Conservation (phyloP, 2,113 vertebrate species). For the Nibea albiflora region DNA sequence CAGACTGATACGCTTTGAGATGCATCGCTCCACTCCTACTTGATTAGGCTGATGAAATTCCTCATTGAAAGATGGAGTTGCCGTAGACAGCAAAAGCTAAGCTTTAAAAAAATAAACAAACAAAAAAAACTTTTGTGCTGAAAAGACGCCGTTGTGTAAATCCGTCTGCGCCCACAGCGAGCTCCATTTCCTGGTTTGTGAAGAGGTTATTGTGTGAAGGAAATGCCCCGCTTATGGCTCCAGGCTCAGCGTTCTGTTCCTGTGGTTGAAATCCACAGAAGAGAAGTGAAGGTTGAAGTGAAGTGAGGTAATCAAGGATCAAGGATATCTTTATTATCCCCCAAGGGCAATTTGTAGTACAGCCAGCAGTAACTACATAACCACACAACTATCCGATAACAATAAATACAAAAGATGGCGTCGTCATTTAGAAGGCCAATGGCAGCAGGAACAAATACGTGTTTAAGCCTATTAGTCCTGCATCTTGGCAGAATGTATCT, state of each 20-base stretch:
- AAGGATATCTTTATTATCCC: too few species aligned
- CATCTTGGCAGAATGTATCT: too few species aligned
- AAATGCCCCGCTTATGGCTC: conserved; percentile 39
- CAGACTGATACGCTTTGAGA: neutral
- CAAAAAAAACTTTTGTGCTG: conserved; percentile 15
- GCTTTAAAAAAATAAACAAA: neutral
- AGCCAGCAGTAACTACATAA: too few species aligned
- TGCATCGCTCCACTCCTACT: neutral
- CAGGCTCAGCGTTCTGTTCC: conserved; percentile 21
- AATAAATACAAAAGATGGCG: too few species aligned
- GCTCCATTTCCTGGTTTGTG: conserved; percentile 53
- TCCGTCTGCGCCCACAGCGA: conserved; percentile 44
- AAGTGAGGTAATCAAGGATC: neutral
- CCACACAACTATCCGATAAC: too few species aligned
- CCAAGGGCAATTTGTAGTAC: too few species aligned
- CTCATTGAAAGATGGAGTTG: conserved; percentile 6
- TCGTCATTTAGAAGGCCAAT: too few species aligned
- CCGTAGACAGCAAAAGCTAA: conserved; percentile 23
- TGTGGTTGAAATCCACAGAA: conserved; percentile 16
- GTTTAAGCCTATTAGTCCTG: too few species aligned
- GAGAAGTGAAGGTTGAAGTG: conserved; percentile 16
- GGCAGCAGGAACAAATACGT: too few species aligned
- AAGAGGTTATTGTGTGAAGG: conserved; percentile 38
- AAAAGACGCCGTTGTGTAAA: conserved; percentile 16
- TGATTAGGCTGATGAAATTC: conserved; percentile 22